These are phyloP conservation scores for Sapayoa aenigma DNA, from an alignment of 2,113 vertebrate species.

Conservation along the genomic window DNA sequence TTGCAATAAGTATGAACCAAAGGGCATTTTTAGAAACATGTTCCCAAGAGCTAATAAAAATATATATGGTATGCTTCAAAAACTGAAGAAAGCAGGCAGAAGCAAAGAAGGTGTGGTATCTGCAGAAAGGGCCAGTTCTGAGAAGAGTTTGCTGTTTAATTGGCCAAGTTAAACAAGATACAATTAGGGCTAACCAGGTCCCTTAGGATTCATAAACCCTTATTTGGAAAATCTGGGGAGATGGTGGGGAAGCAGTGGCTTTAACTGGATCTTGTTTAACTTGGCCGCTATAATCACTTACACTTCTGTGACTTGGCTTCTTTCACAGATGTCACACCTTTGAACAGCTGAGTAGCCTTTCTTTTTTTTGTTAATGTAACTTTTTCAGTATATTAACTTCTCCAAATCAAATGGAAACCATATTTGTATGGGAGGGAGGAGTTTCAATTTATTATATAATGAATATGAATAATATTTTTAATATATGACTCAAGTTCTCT, in stretches of 20 bases:
- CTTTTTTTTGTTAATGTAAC: conserved; percentile 12
- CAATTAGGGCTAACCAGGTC: conserved; percentile 72
- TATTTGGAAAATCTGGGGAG: conserved; percentile 37
- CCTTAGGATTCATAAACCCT: conserved; percentile 62
- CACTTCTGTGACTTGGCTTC: conserved; percentile 62
- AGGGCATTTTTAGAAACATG: conserved; percentile 39
- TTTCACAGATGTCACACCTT: conserved; percentile 63
- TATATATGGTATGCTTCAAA: not conserved
- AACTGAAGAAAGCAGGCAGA: conserved; percentile 47
- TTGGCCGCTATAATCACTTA: conserved; percentile 65
- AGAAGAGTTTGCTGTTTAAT: conserved; percentile 67
- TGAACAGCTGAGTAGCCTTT: conserved; percentile 47
- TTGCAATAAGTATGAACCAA: not conserved
- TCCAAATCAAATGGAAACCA: not conserved
- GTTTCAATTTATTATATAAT: not conserved
- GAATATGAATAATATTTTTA: not conserved
- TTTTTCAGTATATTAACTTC: conserved; percentile 15
- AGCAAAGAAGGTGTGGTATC: conserved; percentile 71
- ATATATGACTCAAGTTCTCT: not conserved
- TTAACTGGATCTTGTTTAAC: conserved; percentile 71
- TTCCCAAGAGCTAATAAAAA: conserved; percentile 48
- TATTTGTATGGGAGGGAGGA: not conserved
- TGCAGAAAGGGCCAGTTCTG: conserved; percentile 64
- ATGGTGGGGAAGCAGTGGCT: conserved; percentile 45
- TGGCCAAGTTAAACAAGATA: conserved; percentile 78